Evolutionary conservation across 2,888 invertebrate species (phyloP).

Genomic region (Eulithis testata): DNA sequence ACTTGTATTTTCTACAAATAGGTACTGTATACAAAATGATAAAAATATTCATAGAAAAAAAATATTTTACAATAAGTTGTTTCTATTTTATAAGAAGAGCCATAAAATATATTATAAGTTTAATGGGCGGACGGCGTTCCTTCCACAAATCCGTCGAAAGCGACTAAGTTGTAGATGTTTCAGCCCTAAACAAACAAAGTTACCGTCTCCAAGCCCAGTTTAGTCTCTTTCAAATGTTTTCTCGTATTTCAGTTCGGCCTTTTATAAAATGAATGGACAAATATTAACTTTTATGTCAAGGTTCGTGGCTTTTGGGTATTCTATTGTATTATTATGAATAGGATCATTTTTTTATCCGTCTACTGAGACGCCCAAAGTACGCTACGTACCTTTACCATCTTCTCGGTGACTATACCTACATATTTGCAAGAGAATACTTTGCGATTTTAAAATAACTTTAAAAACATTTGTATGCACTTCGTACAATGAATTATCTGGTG

Average conservation of each 20-base stretch:
- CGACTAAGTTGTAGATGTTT: conserved; percentile 35
- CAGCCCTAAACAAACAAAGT: conserved; percentile 37
- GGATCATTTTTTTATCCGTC: not conserved
- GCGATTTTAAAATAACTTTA: not conserved
- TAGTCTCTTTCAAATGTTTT: conserved; percentile 24
- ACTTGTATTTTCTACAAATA: too few species aligned
- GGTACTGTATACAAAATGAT: too few species aligned
- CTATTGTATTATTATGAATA: not conserved
- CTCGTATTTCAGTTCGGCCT: conserved; percentile 13
- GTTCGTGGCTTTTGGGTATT: conserved; percentile 2
- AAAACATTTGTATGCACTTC: not conserved
- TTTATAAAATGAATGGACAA: conserved; percentile 18
- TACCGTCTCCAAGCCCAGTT: conserved; percentile 32
- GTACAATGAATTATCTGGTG: too few species aligned
- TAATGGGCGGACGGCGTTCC: conserved; percentile 16
- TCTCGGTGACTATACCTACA: too few species aligned
- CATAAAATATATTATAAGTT: conserved; percentile 29
- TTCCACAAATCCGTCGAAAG: conserved; percentile 33
- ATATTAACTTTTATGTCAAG: conserved; percentile 9
- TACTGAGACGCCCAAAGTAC: not conserved
- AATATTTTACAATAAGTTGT: conserved; percentile 13
- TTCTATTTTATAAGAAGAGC: conserved; percentile 18
- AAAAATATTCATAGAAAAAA: not conserved
- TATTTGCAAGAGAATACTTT: too few species aligned
- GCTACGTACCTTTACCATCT: not conserved